A percentile compares a stretch with the other conserved stretches of the same genome.
Evolutionary conservation across 2,888 invertebrate genomes (phyloP).

Genomic region (Athalia circularis): DNA sequence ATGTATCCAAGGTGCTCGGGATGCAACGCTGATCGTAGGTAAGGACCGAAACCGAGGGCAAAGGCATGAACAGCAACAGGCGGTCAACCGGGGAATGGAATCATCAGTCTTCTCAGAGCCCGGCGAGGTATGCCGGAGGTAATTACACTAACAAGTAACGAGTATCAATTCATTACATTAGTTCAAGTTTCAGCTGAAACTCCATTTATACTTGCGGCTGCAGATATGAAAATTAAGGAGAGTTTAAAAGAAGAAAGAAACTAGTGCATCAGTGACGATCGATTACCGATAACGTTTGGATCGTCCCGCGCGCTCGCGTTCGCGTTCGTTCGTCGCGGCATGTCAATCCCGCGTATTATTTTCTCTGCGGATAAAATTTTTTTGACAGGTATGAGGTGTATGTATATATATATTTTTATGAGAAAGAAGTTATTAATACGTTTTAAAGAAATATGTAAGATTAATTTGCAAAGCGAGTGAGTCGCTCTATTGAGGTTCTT

Average conservation of each 20-base stretch:
- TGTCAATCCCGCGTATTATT: not conserved
- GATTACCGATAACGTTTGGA: too few relatives aligned
- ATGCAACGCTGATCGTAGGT: constrained; percentile 44
- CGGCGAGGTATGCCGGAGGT: constrained; percentile 57
- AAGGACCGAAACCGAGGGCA: constrained; percentile 51
- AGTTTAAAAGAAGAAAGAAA: too few relatives aligned
- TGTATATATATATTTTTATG: constrained; percentile 9
- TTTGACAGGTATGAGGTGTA: not conserved
- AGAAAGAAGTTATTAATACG: constrained; percentile 60
- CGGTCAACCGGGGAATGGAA: constrained; percentile 65
- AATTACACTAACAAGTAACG: constrained; percentile 66
- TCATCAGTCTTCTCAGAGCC: constrained; percentile 67
- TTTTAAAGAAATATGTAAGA: constrained; percentile 67
- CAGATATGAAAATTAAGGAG: too few relatives aligned
- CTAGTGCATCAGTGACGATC: too few relatives aligned
- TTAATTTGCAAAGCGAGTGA: constrained; percentile 66
- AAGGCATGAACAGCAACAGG: constrained; percentile 60
- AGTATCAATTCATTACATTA: constrained; percentile 59
- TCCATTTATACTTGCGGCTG: too few relatives aligned
- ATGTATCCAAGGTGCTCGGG: constrained; percentile 5
- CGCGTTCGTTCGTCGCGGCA: too few relatives aligned
- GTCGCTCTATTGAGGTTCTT: constrained; percentile 64
- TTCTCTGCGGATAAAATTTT: not conserved
- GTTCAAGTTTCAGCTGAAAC: constrained; percentile 1
- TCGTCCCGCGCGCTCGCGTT: too few relatives aligned